These are phyloP conservation scores for Hirundo rustica DNA, from an alignment of 2,797 vertebrate genomes.

Conservation along the genomic window DNA sequence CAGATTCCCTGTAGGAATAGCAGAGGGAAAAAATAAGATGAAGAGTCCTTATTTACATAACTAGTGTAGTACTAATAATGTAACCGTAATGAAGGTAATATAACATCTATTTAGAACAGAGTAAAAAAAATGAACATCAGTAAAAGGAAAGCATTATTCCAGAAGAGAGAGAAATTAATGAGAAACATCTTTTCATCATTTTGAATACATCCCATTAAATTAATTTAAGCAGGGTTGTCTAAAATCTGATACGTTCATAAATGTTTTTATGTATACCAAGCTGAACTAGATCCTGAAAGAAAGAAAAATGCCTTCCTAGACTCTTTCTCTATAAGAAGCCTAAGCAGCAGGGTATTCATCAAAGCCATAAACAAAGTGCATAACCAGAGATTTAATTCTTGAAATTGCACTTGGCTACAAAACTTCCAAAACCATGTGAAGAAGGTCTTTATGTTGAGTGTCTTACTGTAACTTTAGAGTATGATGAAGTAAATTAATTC, in stretches of 20 bases:
- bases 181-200: conserved; percentile 29
- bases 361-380: conserved; percentile 16
- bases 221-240: conserved; percentile 13
- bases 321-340: not conserved
- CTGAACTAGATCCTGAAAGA: conserved; percentile 6
- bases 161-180: conserved; percentile 3
- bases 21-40: not conserved
- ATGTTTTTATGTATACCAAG: not conserved
- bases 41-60: conserved; percentile 12
- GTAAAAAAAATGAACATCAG: not conserved
- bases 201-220: conserved; percentile 12
- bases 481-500: conserved; percentile 36
- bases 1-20: not conserved
- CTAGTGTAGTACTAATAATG: not conserved
- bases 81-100: not conserved
- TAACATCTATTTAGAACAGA: conserved; percentile 5
- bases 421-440: not conserved
- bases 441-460: conserved; percentile 9
- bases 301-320: conserved; percentile 38
- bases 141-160: conserved; percentile 2
- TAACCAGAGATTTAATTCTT: conserved; percentile 35
- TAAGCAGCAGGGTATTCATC: conserved; percentile 5
- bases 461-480: not conserved
- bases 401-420: not conserved
- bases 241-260: not conserved